Percentiles rank a stretch among this genome's conserved stretches.
Evolutionary conservation across 2,113 vertebrate genomes (phyloP).

Genomic region (Amphiprion percula): DNA sequence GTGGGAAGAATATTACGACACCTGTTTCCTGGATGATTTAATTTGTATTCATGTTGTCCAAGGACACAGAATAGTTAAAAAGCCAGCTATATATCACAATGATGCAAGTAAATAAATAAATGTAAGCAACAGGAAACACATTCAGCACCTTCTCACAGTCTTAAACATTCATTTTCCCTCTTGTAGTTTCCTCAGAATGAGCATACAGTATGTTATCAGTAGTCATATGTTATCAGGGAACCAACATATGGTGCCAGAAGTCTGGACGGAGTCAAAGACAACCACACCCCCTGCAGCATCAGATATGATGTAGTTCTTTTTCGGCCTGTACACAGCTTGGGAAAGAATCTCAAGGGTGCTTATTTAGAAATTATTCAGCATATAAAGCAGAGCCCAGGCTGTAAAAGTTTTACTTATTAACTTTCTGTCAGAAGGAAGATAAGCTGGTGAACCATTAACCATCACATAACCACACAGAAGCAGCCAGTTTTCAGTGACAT

Average conservation of each 20-base stretch:
- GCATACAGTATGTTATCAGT: constrained; percentile 25
- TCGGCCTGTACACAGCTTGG: background rate
- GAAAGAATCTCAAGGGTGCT: background rate
- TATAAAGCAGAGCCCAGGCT: background rate
- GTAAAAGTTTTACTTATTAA: background rate
- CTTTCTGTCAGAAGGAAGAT: background rate
- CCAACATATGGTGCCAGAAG: constrained; percentile 38
- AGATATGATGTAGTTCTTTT: background rate
- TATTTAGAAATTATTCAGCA: background rate
- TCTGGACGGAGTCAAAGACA: constrained; percentile 20
- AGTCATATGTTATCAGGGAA: constrained; percentile 44
- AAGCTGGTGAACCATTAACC: constrained; percentile 48
- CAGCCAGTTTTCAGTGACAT: background rate
- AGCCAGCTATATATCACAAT: background rate
- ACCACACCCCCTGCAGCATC: constrained; percentile 21
- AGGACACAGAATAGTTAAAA: background rate
- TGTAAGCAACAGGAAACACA: background rate
- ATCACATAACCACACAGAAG: constrained; percentile 8
- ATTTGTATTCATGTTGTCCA: background rate
- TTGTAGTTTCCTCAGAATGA: background rate
- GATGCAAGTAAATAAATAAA: background rate
- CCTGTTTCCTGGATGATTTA: background rate
- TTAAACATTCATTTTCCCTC: background rate
- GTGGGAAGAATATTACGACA: background rate
- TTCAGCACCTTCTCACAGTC: too few relatives aligned